Conservation (phyloP, 2,113 vertebrate genomes). For the Petromus typicus region DNA sequence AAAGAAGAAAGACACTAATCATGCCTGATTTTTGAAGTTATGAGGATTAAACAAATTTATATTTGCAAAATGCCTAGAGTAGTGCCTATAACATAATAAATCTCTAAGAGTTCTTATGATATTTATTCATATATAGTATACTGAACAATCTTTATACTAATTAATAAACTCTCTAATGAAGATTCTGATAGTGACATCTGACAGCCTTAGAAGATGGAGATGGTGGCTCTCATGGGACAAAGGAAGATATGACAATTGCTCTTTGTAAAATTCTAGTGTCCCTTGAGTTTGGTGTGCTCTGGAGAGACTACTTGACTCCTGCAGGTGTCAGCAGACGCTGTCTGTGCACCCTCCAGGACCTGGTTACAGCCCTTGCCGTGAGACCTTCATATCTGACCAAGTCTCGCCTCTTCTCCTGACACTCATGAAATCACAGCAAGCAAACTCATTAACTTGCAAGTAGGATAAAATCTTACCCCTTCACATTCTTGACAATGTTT, state of each 20-base stretch:
- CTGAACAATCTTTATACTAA: neutral
- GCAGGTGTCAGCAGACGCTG: neutral
- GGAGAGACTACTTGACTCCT: neutral
- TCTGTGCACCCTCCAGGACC: neutral
- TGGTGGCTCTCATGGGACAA: neutral
- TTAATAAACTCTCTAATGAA: neutral
- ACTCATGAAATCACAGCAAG: neutral
- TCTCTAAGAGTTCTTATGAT: neutral
- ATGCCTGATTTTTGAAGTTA: neutral
- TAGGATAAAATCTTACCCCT: neutral
- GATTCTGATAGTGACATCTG: neutral
- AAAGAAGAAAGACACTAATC: neutral
- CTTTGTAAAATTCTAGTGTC: neutral
- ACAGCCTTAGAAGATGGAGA: neutral
- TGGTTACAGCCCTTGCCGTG: neutral
- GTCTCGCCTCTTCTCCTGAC: neutral
- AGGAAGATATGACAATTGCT: neutral
- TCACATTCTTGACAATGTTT: neutral
- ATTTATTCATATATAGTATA: conserved; percentile 4
- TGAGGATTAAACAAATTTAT: conserved; percentile 21
- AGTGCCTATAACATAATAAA: neutral
- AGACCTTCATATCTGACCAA: neutral
- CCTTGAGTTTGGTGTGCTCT: neutral
- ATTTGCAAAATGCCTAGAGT: conserved; percentile 37
- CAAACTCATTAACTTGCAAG: neutral